Conservation (phyloP, 30 jellyfish, hydroid and myxozoan genomes). For the Hydractinia symbiolongicarpus region DNA sequence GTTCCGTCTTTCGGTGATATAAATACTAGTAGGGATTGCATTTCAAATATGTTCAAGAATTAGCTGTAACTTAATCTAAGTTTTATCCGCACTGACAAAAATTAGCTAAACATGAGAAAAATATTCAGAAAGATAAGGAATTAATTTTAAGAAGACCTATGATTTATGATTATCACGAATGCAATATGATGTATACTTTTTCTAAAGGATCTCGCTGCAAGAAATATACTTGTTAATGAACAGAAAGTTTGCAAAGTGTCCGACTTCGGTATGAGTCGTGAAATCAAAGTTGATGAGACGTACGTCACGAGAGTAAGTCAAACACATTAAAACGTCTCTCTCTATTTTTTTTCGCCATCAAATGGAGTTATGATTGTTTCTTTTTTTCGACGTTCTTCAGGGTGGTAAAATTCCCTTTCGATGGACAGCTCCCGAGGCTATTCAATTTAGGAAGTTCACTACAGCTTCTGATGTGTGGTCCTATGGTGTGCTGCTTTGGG, state of each 20-base stretch:
- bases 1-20: not conserved
- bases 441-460: slow-evolving; percentile 89
- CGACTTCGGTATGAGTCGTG: slow-evolving; percentile 98
- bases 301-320: slow-evolving; percentile 81
- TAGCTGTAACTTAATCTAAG: no score
- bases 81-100: no score
- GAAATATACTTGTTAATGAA: slow-evolving; percentile 80
- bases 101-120: no score
- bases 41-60: no score
- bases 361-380: not conserved
- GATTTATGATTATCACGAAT: no score
- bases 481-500: slow-evolving; percentile 89
- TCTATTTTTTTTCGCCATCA: not conserved
- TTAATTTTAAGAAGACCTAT: no score
- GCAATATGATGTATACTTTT: not conserved
- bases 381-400: slow-evolving; percentile 16
- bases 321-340: not conserved
- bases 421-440: slow-evolving; percentile 98
- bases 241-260: slow-evolving; percentile 82
- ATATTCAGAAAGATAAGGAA: no score
- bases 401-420: slow-evolving; percentile 98
- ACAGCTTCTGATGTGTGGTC: slow-evolving; percentile 97
- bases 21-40: not conserved
- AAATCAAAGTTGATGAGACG: slow-evolving; percentile 73
- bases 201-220: slow-evolving; percentile 89